Evolutionary conservation across 2,113 vertebrate genomes (phyloP).

Genomic region (Aplodontia rufa): DNA sequence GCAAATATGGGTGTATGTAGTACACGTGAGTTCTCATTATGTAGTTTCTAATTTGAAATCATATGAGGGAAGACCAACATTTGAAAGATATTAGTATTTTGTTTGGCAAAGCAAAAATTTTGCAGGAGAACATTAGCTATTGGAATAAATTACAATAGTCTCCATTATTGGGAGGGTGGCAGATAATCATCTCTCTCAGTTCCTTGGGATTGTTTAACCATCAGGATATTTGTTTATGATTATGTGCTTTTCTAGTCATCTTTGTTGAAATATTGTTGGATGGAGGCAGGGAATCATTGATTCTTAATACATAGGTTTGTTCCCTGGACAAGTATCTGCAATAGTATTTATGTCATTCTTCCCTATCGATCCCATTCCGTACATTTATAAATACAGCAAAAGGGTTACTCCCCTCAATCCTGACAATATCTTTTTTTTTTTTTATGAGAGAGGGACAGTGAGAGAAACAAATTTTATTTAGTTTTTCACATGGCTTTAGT

Average conservation of each 20-base stretch:
- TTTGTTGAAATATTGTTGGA: conserved; percentile 49
- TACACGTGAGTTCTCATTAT: conserved; percentile 18
- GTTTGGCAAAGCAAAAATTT: conserved; percentile 52
- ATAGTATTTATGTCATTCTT: not conserved
- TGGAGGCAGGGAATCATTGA: not conserved
- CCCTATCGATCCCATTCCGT: conserved; percentile 21
- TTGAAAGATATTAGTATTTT: conserved; percentile 60
- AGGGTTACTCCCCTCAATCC: not conserved
- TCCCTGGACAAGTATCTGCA: not conserved
- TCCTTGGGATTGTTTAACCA: conserved; percentile 29
- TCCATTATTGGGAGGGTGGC: conserved; percentile 19
- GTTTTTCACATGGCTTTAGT: no score
- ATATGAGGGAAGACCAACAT: conserved; percentile 30
- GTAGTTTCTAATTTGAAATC: conserved; percentile 45
- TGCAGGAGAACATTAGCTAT: conserved; percentile 12
- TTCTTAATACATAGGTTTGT: conserved; percentile 23
- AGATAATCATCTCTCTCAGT: conserved; percentile 19
- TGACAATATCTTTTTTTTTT: not conserved
- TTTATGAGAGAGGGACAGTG: no score
- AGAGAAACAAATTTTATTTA: no score
- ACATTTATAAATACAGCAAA: conserved; percentile 47
- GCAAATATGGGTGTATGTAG: not conserved
- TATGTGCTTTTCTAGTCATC: conserved; percentile 26
- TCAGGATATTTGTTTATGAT: not conserved
- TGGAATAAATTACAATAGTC: conserved; percentile 42